phyloP scores from a whole-genome alignment of 2,797 vertebrate genomes.

The Propithecus deckenii region DNA sequence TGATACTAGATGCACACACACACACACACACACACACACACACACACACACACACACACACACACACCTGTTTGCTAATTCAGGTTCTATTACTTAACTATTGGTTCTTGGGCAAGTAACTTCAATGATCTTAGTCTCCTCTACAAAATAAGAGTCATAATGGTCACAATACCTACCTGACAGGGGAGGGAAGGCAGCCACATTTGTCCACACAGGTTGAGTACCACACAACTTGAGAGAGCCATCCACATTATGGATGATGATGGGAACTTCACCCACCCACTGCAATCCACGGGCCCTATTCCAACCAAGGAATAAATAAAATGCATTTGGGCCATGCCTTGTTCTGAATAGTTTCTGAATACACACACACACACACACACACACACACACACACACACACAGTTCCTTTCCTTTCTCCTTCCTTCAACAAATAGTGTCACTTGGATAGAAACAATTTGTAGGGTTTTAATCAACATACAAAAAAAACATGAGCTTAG shows the following conservation, averaged over 20 bases:
- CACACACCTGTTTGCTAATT: not conserved
- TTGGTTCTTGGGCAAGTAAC: not conserved
- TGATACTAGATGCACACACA: not conserved
- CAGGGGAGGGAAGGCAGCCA: not conserved
- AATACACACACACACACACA: not conserved
- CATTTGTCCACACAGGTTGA: too few species aligned
- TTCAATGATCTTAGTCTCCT: not conserved
- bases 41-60: not conserved
- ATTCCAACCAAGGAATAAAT: not conserved
- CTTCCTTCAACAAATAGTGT: not conserved
- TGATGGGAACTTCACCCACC: not conserved
- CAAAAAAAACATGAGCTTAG: not conserved
- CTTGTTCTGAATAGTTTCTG: not conserved
- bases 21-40: not conserved
- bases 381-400: not conserved
- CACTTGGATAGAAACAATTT: not conserved
- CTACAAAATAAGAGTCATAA: not conserved
- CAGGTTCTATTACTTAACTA: not conserved
- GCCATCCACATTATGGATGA: not conserved
- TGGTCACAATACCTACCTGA: not conserved
- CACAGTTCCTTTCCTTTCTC: not conserved
- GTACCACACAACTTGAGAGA: not conserved
- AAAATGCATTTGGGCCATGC: not conserved
- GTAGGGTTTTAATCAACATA: not conserved
- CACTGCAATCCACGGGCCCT: not conserved